Conservation (phyloP, 2,797 vertebrate genomes). For the Eulemur rubriventer region DNA sequence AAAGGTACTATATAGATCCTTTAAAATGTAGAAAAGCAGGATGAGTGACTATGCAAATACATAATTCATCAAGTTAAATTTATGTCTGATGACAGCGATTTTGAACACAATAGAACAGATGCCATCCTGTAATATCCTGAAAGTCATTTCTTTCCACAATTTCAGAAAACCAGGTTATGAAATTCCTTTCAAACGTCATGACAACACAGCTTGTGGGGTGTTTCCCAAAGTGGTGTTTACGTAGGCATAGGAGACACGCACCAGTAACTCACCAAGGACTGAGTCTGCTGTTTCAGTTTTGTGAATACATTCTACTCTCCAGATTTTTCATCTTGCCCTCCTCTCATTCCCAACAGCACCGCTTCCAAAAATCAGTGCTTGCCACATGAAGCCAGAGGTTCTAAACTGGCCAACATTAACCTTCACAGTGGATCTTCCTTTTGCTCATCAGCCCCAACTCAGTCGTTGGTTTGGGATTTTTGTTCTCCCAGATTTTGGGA, state of each 20-base stretch:
- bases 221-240: background rate
- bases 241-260: fast-evolving
- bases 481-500: background rate
- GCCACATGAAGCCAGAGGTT: background rate
- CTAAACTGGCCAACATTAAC: background rate
- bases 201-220: background rate
- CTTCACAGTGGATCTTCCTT: background rate
- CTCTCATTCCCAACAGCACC: background rate
- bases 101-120: background rate
- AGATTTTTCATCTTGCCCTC: background rate
- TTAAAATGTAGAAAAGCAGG: slow-evolving; percentile 1
- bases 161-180: slow-evolving; percentile 30
- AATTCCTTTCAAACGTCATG: background rate
- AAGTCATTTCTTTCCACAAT: background rate
- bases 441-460: background rate
- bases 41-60: background rate
- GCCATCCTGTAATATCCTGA: background rate
- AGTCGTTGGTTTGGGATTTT: background rate
- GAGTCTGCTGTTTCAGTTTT: background rate
- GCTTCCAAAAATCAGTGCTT: slow-evolving; percentile 3
- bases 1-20: background rate
- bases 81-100: background rate
- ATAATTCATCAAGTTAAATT: background rate
- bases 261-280: background rate
- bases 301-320: background rate